Evolutionary conservation across 2,888 invertebrate genomes (phyloP).

Genomic region (Polyommatus iphigenia): DNA sequence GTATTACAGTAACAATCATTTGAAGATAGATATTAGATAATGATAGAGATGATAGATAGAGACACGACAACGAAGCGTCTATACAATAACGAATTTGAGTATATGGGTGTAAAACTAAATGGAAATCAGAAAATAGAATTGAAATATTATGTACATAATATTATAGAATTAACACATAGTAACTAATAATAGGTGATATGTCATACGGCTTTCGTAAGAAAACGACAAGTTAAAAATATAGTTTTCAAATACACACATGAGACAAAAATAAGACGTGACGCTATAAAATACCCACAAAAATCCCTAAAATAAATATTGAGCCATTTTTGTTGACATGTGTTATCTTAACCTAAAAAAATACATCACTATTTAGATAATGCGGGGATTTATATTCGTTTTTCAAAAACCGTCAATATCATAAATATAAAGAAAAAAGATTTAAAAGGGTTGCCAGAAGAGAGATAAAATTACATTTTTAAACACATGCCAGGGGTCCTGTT

Average conservation of each 20-base stretch:
- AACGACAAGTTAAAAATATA: background rate
- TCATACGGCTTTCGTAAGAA: background rate
- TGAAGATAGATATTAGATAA: background rate
- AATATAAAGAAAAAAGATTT: constrained; percentile 40
- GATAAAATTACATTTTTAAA: constrained; percentile 48
- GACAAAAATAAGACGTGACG: background rate
- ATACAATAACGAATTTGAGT: background rate
- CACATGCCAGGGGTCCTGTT: constrained; percentile 42
- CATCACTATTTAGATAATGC: constrained; percentile 27
- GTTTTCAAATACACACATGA: background rate
- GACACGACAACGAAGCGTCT: background rate
- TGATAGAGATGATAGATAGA: background rate
- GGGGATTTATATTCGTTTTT: constrained; percentile 25
- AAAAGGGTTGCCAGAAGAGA: constrained; percentile 49
- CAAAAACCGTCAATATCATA: constrained; percentile 41
- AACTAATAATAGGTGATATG: background rate
- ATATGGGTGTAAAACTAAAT: background rate
- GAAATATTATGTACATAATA: background rate
- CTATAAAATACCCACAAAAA: constrained; percentile 16
- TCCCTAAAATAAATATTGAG: constrained; percentile 21
- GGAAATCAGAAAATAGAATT: background rate
- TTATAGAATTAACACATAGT: background rate
- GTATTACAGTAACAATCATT: background rate
- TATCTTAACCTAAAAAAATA: constrained; percentile 24
- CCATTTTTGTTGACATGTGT: constrained; percentile 24